Evolutionary conservation across 1,140 invertebrate species (phyloP), one percentile per base, ranked within the genome.

Genomic region (Zaprionus kolodkinae): DNA sequence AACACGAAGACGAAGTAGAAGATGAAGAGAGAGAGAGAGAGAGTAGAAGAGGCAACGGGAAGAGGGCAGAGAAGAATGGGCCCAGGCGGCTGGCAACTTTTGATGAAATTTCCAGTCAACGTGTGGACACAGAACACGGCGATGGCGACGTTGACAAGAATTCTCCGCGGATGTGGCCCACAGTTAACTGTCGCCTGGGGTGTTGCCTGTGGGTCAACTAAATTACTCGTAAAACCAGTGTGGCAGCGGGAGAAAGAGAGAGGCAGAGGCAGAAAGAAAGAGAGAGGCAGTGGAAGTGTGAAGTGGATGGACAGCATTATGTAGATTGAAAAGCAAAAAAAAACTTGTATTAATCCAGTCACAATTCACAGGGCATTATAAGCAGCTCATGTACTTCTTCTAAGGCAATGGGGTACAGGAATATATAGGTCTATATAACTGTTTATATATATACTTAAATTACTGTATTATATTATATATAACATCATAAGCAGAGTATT

Each of bases 91-190:
- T 56, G 60, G 67, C 78, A 81, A 81, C 70, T 86, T 78, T 81
- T 85, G 81, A 85, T 86, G 78, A 73, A 81, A 81, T 72, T 72
- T 45, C 36, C 61, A 67, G 59, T 72, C 61, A 68, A 54, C 57
- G 68, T 72, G 62, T 57, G 64, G 21, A 54, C 60, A 54, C 36
- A 38, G 33, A n/a, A 57, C 60, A 50, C 27, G 27, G 57, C 30
- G 3, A 30, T 6, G 27, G 27, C 27, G 27, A 30, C 36, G 38
- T 38, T 45, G 45, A 64, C 54, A 33, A 57, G 38, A 56, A 84
- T 72, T 80, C 77, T 80, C 81, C 48, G 60, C 64, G 81, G 73
- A 77, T 80, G 81, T 67, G 65, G 43, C 61, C 79, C 74, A 78
- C 66, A 78, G 65, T 78, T 74, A 77, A 80, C 64, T 67, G 48